A percentile compares a stretch with the other conserved stretches of the same genome.
Evolutionary conservation across 2,888 invertebrate species (phyloP).

Genomic region (Bellardia pandia): DNA sequence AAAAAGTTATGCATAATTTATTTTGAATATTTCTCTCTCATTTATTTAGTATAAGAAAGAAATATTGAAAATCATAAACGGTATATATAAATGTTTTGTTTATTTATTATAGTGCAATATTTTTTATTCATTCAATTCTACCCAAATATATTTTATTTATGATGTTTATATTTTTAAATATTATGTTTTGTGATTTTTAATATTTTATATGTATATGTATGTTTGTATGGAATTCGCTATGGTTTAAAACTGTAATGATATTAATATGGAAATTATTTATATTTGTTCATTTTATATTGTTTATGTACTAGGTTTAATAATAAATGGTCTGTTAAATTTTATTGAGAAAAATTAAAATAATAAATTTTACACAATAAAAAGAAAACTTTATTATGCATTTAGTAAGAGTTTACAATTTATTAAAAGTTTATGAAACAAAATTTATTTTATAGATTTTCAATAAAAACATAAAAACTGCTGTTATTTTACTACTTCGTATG

Average conservation of each 20-base stretch:
- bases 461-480: too few species aligned
- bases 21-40: background rate
- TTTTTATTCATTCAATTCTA: constrained; percentile 34
- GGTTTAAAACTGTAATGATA: constrained; percentile 16
- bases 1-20: constrained; percentile 24
- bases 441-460: too few species aligned
- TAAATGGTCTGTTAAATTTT: background rate
- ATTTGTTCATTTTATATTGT: constrained; percentile 11
- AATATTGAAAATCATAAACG: constrained; percentile 13
- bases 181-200: background rate
- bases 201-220: constrained; percentile 3
- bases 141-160: constrained; percentile 21
- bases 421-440: too few species aligned
- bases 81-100: background rate
- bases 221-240: constrained; percentile 13
- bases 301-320: background rate
- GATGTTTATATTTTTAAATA: background rate
- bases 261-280: background rate
- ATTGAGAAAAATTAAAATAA: background rate
- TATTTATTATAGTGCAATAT: constrained; percentile 35
- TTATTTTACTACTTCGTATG: too few species aligned
- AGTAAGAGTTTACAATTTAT: too few species aligned
- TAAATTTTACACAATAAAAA: background rate
- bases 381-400: constrained; percentile 8
- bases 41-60: background rate